Conservation (phyloP, 2,113 vertebrate genomes). For the Pedionomus torquatus region DNA sequence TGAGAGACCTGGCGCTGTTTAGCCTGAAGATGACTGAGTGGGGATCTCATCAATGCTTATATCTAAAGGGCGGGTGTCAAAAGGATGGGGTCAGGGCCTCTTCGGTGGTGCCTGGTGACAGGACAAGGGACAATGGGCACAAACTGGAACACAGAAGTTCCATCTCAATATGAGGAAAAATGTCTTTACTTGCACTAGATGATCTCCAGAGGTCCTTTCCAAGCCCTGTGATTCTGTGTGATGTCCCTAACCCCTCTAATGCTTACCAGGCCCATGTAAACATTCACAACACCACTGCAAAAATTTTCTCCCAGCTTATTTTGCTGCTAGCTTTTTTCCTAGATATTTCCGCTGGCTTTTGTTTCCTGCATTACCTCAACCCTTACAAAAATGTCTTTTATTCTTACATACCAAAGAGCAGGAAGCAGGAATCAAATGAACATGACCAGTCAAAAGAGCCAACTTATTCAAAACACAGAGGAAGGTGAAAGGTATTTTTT, state of each 20-base stretch:
- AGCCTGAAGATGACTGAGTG: neutral
- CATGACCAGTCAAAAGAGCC: neutral
- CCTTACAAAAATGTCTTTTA: neutral
- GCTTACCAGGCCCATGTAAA: neutral
- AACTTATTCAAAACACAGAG: neutral
- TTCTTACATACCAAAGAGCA: neutral
- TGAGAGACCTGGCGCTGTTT: neutral
- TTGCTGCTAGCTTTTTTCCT: neutral
- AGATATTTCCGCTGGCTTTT: neutral
- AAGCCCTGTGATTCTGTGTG: neutral
- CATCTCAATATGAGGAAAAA: neutral
- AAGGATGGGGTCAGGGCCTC: neutral
- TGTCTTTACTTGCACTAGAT: neutral
- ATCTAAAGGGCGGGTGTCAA: neutral
- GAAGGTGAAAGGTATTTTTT: neutral
- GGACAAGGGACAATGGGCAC: neutral
- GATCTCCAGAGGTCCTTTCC: too few species aligned
- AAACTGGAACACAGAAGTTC: neutral
- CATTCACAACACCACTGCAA: neutral
- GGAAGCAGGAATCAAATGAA: neutral
- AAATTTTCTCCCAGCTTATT: too few species aligned
- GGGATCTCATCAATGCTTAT: neutral
- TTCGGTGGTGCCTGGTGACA: neutral
- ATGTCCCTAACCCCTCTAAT: neutral
- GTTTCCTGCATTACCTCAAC: neutral